Conservation (phyloP, 1,140 invertebrate genomes). For the Zaprionus taronus region DNA sequence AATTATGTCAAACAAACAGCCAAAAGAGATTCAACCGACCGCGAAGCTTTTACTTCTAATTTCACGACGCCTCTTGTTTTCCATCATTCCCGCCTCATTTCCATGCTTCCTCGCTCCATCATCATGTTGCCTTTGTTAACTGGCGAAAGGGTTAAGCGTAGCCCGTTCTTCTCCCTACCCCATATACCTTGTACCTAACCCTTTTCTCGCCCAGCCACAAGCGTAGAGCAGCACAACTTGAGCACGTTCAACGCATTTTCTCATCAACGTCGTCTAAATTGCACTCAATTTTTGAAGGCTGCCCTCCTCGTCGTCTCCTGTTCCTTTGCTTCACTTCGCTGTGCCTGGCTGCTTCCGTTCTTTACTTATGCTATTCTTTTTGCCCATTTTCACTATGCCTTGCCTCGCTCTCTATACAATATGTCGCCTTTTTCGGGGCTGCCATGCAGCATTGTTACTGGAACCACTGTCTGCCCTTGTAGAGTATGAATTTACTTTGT, state of each 20-base stretch:
- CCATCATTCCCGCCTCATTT: neutral
- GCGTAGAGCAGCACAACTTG: slow-evolving; percentile 71
- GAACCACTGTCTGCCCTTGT: slow-evolving; percentile 30
- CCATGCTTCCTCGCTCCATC: neutral
- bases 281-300: slow-evolving; percentile 83
- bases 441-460: slow-evolving; percentile 42
- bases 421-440: slow-evolving; percentile 47
- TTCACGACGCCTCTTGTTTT: slow-evolving; percentile 33
- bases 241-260: slow-evolving; percentile 84
- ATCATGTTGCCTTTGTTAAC: slow-evolving; percentile 63
- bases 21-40: slow-evolving; percentile 33
- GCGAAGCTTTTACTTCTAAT: slow-evolving; percentile 50
- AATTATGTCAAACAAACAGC: slow-evolving; percentile 50
- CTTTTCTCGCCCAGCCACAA: slow-evolving; percentile 35
- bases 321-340: neutral
- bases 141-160: slow-evolving; percentile 69
- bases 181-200: neutral
- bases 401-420: slow-evolving; percentile 26
- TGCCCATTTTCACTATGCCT: slow-evolving; percentile 14
- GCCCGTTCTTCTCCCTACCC: slow-evolving; percentile 17
- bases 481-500: slow-evolving; percentile 28
- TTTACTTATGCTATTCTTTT: slow-evolving; percentile 28
- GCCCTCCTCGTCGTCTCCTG: slow-evolving; percentile 21
- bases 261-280: slow-evolving; percentile 81
- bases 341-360: slow-evolving; percentile 38